Evolutionary conservation across 2,888 invertebrate species (phyloP).

Genomic region (Andrena trimmerana): DNA sequence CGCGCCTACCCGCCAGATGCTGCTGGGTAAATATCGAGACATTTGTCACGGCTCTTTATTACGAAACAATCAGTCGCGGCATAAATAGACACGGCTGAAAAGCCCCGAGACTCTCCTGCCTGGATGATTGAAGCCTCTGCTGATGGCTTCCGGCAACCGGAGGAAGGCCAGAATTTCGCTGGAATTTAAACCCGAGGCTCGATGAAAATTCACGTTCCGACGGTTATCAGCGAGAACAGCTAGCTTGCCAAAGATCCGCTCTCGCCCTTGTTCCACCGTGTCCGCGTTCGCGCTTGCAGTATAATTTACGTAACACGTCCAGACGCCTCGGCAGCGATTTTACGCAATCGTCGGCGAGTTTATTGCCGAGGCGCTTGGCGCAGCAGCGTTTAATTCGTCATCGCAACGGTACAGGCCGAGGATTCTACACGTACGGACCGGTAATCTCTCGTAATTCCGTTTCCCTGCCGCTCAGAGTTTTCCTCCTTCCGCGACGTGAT

Average conservation of each 20-base stretch:
- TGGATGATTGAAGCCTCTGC: constrained; percentile 23
- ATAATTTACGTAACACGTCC: constrained; percentile 50
- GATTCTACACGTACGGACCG: constrained; percentile 9
- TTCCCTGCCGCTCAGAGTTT: neutral
- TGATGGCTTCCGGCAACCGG: constrained; percentile 36
- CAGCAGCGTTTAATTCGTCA: constrained; percentile 28
- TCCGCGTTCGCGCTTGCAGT: constrained; percentile 19
- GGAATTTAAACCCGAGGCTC: neutral
- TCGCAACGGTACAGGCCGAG: constrained; percentile 38
- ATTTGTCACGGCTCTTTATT: constrained; percentile 57
- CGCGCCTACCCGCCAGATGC: neutral
- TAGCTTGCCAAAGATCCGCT: neutral
- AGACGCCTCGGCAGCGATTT: constrained; percentile 7
- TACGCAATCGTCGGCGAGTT: constrained; percentile 33
- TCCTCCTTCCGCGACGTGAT: constrained; percentile 17
- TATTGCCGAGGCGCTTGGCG: neutral
- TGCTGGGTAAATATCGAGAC: constrained; percentile 2
- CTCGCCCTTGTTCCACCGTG: neutral
- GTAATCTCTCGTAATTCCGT: constrained; percentile 38
- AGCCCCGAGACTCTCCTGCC: neutral
- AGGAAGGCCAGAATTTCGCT: neutral
- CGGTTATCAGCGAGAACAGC: neutral
- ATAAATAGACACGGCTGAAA: constrained; percentile 18
- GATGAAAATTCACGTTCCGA: neutral
- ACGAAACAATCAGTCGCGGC: constrained; percentile 43